A percentile compares a stretch with the other conserved stretches of the same genome.
These are phyloP conservation scores for Stenoptilia bipunctidactyla DNA, from an alignment of 2,888 invertebrate species.

Conservation along the genomic window DNA sequence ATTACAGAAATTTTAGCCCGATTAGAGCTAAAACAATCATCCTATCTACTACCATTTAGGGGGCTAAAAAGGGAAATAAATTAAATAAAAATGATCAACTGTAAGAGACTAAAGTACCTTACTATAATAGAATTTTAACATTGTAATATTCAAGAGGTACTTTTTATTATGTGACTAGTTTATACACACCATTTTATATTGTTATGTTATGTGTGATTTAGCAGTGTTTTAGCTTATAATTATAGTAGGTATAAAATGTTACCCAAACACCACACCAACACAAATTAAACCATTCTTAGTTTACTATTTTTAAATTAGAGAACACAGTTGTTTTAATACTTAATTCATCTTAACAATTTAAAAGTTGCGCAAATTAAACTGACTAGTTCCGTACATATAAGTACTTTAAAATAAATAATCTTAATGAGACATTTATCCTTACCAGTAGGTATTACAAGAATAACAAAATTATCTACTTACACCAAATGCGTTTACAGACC, in stretches of 20 bases:
- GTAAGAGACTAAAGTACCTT: not conserved
- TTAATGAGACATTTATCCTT: conserved; percentile 67
- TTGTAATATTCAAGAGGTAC: conserved; percentile 38
- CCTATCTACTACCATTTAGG: too few species aligned
- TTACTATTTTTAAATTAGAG: conserved; percentile 60
- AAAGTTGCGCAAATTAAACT: conserved; percentile 70
- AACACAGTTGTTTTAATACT: conserved; percentile 63
- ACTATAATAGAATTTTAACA: conserved; percentile 16
- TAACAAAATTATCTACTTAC: conserved; percentile 33
- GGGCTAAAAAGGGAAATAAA: too few species aligned
- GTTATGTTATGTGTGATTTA: conserved; percentile 40
- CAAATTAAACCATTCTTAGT: conserved; percentile 61
- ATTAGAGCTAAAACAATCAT: too few species aligned
- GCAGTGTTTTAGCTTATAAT: conserved; percentile 27
- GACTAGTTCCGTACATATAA: conserved; percentile 72
- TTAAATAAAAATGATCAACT: too few species aligned
- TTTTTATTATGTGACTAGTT: conserved; percentile 60
- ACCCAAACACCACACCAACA: conserved; percentile 68
- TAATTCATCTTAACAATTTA: conserved; percentile 35
- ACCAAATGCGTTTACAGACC: conserved; percentile 58
- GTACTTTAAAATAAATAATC: conserved; percentile 69
- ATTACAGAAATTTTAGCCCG: too few species aligned
- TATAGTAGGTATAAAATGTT: conserved; percentile 24
- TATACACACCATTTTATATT: conserved; percentile 51
- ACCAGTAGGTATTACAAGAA: conserved; percentile 30